Evolutionary conservation across 2,888 invertebrate genomes (phyloP).

Genomic region (Lycaena phlaeas): DNA sequence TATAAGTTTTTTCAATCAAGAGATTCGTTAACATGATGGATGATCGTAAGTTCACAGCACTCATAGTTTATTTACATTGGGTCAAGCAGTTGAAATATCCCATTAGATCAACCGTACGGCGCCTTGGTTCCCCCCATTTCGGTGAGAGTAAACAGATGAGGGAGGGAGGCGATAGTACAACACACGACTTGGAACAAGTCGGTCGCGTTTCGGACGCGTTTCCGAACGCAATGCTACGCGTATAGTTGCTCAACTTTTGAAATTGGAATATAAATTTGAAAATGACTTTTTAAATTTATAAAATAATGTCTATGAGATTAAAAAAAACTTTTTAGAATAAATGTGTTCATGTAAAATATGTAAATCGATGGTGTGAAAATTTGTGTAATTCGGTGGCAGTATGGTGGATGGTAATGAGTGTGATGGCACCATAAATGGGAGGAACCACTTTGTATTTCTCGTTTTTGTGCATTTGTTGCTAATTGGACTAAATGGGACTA

Average conservation of each 20-base stretch:
- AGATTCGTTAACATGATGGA: constrained; percentile 21
- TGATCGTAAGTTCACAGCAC: constrained; percentile 24
- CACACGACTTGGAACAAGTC: constrained; percentile 44
- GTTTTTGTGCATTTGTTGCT: constrained; percentile 67
- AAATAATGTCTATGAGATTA: constrained; percentile 9
- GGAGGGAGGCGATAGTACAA: constrained; percentile 65
- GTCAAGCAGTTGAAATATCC: constrained; percentile 44
- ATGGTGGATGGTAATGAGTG: constrained; percentile 70
- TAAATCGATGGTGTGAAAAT: constrained; percentile 58
- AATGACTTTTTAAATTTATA: constrained; percentile 25
- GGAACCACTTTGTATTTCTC: constrained; percentile 67
- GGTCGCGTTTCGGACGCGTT: constrained; percentile 44
- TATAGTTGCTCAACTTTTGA: constrained; percentile 46
- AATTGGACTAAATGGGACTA: constrained; percentile 68
- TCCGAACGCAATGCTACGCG: constrained; percentile 31
- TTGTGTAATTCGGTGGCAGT: constrained; percentile 60
- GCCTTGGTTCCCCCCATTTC: constrained; percentile 59
- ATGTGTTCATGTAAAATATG: constrained; percentile 42
- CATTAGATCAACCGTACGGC: constrained; percentile 39
- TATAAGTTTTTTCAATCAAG: constrained; percentile 18
- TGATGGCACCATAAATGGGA: constrained; percentile 65
- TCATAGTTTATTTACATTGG: constrained; percentile 37
- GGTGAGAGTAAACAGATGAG: constrained; percentile 61
- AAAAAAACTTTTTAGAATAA: constrained; percentile 23
- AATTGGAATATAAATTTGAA: constrained; percentile 26